phyloP scores from a whole-genome alignment of 1,140 invertebrate genomes.

The Papilio aristodemus region DNA sequence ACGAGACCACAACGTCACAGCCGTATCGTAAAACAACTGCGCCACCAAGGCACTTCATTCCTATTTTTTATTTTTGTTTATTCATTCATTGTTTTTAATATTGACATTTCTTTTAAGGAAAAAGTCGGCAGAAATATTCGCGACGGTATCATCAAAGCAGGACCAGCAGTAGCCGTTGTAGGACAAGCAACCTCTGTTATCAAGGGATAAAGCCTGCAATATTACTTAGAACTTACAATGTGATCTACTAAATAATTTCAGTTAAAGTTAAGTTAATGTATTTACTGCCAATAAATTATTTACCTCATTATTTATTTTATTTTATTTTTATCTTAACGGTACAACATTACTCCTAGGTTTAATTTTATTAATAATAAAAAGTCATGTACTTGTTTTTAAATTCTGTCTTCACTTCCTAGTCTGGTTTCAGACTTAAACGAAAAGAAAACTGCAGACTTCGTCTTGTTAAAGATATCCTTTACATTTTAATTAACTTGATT shows the following conservation, averaged over 20 bases:
- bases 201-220: slow-evolving; percentile 1
- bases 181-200: slow-evolving; percentile 38
- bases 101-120: slow-evolving; percentile 52
- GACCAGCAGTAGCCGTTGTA: slow-evolving; percentile 50
- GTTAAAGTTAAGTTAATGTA: slow-evolving; percentile 17
- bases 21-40: too few relatives aligned
- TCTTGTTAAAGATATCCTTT: too few relatives aligned
- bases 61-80: neutral
- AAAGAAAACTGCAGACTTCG: too few relatives aligned
- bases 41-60: too few relatives aligned
- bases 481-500: too few relatives aligned
- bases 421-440: too few relatives aligned
- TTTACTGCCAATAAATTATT: slow-evolving; percentile 12
- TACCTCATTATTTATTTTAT: neutral
- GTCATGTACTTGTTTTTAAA: too few relatives aligned
- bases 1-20: too few relatives aligned
- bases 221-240: too few relatives aligned
- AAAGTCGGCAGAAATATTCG: slow-evolving; percentile 54
- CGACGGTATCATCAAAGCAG: slow-evolving; percentile 61
- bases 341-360: too few relatives aligned
- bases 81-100: neutral
- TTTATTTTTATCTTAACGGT: neutral
- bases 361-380: too few relatives aligned
- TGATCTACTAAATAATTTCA: neutral
- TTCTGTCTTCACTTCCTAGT: too few relatives aligned